Evolutionary conservation across 2,113 vertebrate genomes (phyloP).

Genomic region (Stictonetta naevosa): DNA sequence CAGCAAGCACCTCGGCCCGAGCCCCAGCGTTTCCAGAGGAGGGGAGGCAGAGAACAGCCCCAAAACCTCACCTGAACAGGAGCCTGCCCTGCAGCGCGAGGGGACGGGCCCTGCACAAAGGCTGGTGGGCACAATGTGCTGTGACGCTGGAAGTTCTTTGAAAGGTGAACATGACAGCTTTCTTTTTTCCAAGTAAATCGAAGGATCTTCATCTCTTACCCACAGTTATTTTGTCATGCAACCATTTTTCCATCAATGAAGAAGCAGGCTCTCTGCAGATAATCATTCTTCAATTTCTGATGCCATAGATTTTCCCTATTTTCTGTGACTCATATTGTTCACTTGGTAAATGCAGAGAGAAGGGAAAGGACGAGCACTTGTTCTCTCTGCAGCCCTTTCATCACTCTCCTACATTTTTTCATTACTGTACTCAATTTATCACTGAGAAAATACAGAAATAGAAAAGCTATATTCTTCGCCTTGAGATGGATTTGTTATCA

Average conservation of each 20-base stretch:
- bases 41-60: too few relatives aligned
- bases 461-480: constrained; percentile 6
- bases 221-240: constrained; percentile 43
- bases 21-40: accelerated
- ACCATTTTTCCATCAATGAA: constrained; percentile 29
- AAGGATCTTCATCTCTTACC: constrained; percentile 35
- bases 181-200: neutral
- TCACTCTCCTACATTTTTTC: constrained; percentile 44
- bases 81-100: accelerated
- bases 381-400: constrained; percentile 55
- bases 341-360: constrained; percentile 30
- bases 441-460: constrained; percentile 44
- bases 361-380: constrained; percentile 5
- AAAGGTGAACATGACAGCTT: neutral
- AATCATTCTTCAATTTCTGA: constrained; percentile 49
- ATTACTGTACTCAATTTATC: constrained; percentile 57
- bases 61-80: accelerated
- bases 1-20: accelerated
- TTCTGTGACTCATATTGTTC: constrained; percentile 39
- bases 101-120: neutral
- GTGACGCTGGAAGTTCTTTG: neutral
- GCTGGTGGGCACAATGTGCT: neutral
- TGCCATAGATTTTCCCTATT: constrained; percentile 44
- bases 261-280: constrained; percentile 17
- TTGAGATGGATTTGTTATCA: constrained; percentile 27